These are phyloP conservation scores for Littorina saxatilis DNA, from an alignment of 1,140 invertebrate species.

Conservation along the genomic window DNA sequence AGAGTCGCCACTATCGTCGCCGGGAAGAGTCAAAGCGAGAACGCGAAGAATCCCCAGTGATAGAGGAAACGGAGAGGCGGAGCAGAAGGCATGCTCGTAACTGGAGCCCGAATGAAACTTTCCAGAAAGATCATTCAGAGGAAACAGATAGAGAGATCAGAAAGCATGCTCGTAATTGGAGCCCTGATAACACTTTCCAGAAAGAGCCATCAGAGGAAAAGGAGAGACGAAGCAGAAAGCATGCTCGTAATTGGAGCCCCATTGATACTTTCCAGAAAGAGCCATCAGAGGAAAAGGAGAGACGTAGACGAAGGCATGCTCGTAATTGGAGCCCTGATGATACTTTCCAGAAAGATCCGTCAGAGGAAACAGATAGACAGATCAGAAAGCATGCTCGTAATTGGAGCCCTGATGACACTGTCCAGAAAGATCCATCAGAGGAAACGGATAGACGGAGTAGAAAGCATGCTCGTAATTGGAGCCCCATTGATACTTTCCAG, in stretches of 20 bases:
- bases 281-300: not conserved
- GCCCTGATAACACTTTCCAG: constrained; percentile 26
- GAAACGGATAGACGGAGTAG: not conserved
- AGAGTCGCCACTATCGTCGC: constrained; percentile 17
- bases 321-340: constrained; percentile 28
- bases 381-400: not conserved
- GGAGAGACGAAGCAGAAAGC: not conserved
- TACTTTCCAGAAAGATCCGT: constrained; percentile 26
- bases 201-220: no score
- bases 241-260: constrained; percentile 19
- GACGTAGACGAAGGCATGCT: not conserved
- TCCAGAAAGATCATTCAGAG: constrained; percentile 32
- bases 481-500: constrained; percentile 29
- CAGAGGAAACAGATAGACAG: not conserved
- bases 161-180: constrained; percentile 15
- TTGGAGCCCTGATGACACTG: constrained; percentile 31
- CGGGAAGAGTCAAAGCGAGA: not conserved
- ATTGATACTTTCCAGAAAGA: constrained; percentile 31
- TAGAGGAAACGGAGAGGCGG: not conserved
- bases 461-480: constrained; percentile 15
- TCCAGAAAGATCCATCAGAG: no score
- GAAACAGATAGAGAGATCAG: not conserved
- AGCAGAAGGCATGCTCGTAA: not conserved
- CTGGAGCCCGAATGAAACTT: constrained; percentile 34
- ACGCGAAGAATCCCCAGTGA: not conserved